phyloP scores from a whole-genome alignment of 2,113 vertebrate genomes.

The Bostrychus sinensis region DNA sequence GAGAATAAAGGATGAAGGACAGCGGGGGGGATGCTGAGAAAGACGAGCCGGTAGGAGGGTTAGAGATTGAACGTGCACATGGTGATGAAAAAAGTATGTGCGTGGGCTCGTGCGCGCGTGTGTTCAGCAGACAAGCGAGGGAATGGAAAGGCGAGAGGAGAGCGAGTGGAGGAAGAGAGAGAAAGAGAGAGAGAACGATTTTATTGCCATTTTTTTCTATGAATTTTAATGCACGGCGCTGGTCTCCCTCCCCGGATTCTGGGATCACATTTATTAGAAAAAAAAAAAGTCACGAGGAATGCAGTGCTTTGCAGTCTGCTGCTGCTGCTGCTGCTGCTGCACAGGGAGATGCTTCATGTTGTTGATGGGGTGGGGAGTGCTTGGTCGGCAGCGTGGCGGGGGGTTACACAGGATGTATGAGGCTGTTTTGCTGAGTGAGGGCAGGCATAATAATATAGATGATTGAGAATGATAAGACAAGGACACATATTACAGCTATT shows the following conservation, averaged over 20 bases:
- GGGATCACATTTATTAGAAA: constrained; percentile 78
- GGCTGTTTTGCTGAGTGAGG: constrained; percentile 26
- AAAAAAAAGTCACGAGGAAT: constrained; percentile 67
- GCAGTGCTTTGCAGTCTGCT: constrained; percentile 71
- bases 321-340: constrained; percentile 65
- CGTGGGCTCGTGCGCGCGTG: constrained; percentile 31
- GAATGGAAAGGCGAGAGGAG: constrained; percentile 60
- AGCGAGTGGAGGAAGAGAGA: constrained; percentile 27
- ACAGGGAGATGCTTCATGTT: constrained; percentile 60
- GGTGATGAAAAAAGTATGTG: constrained; percentile 53
- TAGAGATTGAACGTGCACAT: constrained; percentile 67
- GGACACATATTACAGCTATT: constrained; percentile 74
- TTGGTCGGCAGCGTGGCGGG: constrained; percentile 16
- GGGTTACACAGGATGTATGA: constrained; percentile 55
- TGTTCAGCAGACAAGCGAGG: constrained; percentile 64
- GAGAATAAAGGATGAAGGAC: constrained; percentile 78
- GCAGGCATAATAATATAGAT: constrained; percentile 69
- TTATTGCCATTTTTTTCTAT: constrained; percentile 79
- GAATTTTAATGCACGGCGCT: constrained; percentile 79
- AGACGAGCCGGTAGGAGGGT: constrained; percentile 72
- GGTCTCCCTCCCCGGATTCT: constrained; percentile 69
- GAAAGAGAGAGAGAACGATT: constrained; percentile 72
- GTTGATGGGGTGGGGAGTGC: constrained; percentile 31
- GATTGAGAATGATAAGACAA: constrained; percentile 74
- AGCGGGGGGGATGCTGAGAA: constrained; percentile 75